Percentiles rank a stretch among this genome's conserved stretches.
phyloP scores from a whole-genome alignment of 2,888 invertebrate species.

The Tribolium freemani region DNA sequence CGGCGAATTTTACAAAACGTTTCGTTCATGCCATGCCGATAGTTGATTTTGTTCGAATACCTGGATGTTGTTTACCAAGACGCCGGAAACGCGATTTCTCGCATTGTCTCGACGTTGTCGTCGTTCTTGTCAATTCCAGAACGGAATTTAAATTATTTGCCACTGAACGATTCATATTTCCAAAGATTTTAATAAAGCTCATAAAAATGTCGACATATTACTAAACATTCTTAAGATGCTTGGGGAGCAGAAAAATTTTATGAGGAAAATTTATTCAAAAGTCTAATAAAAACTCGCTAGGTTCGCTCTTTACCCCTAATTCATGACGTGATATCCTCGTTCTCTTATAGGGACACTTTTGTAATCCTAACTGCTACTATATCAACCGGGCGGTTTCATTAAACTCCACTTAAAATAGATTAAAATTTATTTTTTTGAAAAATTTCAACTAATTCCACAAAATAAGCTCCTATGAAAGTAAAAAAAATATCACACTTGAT shows the following conservation, averaged over 20 bases:
- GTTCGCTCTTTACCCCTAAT: constrained; percentile 30
- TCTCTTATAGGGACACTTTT: constrained; percentile 20
- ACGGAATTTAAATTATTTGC: constrained; percentile 31
- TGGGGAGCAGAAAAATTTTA: constrained; percentile 26
- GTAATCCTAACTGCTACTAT: constrained; percentile 24
- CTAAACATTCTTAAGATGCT: constrained; percentile 40
- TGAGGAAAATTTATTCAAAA: constrained; percentile 36
- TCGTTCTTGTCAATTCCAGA: neutral
- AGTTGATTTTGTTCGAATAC: constrained; percentile 31
- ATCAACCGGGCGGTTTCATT: constrained; percentile 20
- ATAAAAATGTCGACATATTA: constrained; percentile 39
- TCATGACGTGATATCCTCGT: constrained; percentile 29
- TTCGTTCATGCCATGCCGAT: constrained; percentile 28
- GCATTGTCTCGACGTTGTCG: neutral
- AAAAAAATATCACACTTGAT: neutral
- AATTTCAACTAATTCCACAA: neutral
- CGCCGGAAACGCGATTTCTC: neutral
- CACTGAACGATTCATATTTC: constrained; percentile 22
- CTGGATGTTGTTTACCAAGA: constrained; percentile 11
- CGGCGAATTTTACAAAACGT: constrained; percentile 29
- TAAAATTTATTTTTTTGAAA: neutral
- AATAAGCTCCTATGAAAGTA: neutral
- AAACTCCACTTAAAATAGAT: neutral
- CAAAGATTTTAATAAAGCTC: constrained; percentile 40
- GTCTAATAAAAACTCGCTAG: constrained; percentile 24